Evolutionary conservation across 1,140 invertebrate species (phyloP), one percentile per base, ranked within the genome.

Genomic region (Periplaneta americana): DNA sequence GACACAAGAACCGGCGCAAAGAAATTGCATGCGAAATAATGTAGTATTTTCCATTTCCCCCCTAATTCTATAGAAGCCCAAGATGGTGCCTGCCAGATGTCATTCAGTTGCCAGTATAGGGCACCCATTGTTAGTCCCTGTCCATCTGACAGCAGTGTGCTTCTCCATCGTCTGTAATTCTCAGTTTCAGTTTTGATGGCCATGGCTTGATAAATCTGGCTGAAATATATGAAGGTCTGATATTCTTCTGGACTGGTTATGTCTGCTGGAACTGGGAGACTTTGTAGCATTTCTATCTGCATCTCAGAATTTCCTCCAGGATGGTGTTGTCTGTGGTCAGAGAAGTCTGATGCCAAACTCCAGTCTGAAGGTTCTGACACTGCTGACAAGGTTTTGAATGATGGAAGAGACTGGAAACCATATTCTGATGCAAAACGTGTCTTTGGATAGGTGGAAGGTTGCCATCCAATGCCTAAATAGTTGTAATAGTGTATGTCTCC

Each of bases 61-160:
- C 35, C 81, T 22, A 77, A 81, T n/a, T 81, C 81, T 39, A 99
- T 96, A 22, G 96, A 93, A 35, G 97, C 95, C 98, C 98, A 99
- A 8, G 97, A 96, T 0, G 98, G 97, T 15, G 96, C 98, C 86
- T 96, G 95, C 98, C 98, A 99, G 32, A 99, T 96, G 88, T 99
- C 98, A 89, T 99, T 99, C 1, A 99, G 88, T 87, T 99, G 98
- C 99, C 99, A 99, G 89, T 99, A 99, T 57, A 99, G 90, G 22
- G 98, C 97, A 22, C 98, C 98, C 96, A 98, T 99, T 0, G 95
- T 97, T 15, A 89, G 87, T 66, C 96, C 95, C 87, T 93, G 91
- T 2, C 94, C 94, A 15, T 90, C 85, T 28, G 90, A 88, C 81
- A 91, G 88, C 18, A 93, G 75, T 33, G 84, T 87, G 78, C 89